Evolutionary conservation across 1,140 invertebrate genomes (phyloP), one percentile per base, ranked within the genome.

Genomic region (Solenopsis fugax): DNA sequence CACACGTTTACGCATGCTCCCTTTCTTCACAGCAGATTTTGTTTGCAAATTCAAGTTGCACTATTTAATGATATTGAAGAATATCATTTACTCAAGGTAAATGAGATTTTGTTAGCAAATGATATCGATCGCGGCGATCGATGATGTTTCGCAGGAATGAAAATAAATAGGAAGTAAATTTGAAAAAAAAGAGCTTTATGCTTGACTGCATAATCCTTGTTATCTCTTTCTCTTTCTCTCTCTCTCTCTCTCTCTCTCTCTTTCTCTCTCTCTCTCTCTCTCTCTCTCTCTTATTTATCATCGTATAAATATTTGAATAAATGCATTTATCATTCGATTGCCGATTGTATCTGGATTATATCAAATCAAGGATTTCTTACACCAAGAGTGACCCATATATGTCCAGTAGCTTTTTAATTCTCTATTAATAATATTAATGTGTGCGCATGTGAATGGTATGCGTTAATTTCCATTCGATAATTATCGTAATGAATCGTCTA

Each of bases 321-420:
- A 48, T 24, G 34, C 58, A 13, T 56, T 78, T 62, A 78, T 78
- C 12, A 29, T 16, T 24, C 7, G 4, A 50, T 16, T 50, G 6
- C 16, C 10, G 56, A 81, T 29, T 21, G n/a, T 34, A 56, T 29
- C 37, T 81, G 37, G 16, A 71, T 45, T 58, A 71, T 1, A 34
- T 69, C 65, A 50, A 69, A 69, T 69, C 65, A 69, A 69, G 65
- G 65, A 69, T 10, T 81, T 81, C 67, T 58, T 34, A 41, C 4
- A 18, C 0, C 10, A 2, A 73, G 12, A 75, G 0, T 37, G 37
- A 45, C 18, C 29, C 6, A n/a, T 37, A 13, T 16, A 48, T 21
- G 37, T 24, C 24, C 24, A 60, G 48, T 52, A 54, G 71, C n/a
- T 54, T 65, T 58, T 77, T 67, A 78, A 77, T 67, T 29, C 65